Evolutionary conservation across 2,888 invertebrate genomes (phyloP).

Genomic region (Pyrrhosoma nymphula): DNA sequence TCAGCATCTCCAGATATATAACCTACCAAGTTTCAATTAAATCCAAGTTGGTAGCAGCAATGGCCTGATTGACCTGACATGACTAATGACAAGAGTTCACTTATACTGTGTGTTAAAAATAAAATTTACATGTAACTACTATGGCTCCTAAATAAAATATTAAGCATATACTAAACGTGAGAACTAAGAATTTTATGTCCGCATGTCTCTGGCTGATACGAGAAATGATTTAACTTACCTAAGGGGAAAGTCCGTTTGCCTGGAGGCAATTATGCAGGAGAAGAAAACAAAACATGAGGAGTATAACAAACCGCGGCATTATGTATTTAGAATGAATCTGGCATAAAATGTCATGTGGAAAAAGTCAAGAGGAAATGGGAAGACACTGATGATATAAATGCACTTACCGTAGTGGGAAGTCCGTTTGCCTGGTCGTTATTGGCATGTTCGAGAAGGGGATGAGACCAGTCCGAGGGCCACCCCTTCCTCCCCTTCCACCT

Average conservation of each 20-base stretch:
- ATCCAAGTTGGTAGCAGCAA: no score
- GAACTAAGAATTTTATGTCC: no score
- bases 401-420: constrained; percentile 86
- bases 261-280: constrained; percentile 29
- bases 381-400: neutral
- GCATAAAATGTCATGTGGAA: constrained; percentile 1
- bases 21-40: no score
- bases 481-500: constrained; percentile 78
- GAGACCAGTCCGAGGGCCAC: constrained; percentile 82
- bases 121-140: no score
- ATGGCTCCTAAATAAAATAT: no score
- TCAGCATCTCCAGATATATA: no score
- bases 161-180: no score
- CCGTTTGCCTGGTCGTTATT: constrained; percentile 89
- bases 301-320: neutral
- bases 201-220: neutral
- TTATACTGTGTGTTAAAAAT: no score
- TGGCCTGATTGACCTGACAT: no score
- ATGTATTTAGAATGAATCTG: neutral
- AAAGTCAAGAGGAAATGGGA: neutral
- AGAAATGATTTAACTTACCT: constrained; percentile 48
- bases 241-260: constrained; percentile 63
- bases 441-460: constrained; percentile 78
- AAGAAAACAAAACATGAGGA: neutral
- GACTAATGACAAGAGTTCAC: no score